These are phyloP conservation scores for Danionella cerebrum DNA, from an alignment of 2,113 vertebrate genomes.

Conservation along the genomic window DNA sequence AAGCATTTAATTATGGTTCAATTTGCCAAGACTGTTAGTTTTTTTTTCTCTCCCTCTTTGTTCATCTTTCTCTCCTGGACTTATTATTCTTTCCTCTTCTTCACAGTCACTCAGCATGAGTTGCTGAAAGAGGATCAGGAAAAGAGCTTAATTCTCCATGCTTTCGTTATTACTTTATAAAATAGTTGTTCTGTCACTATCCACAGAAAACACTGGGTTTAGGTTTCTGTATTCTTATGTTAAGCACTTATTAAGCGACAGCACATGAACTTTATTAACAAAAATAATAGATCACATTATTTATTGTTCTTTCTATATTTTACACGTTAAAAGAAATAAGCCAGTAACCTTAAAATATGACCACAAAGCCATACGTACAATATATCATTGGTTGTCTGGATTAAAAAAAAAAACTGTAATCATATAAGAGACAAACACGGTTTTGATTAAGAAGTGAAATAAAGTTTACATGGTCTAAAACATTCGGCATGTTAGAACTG, in stretches of 20 bases:
- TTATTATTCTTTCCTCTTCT: conserved; percentile 40
- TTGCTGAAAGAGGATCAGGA: conserved; percentile 34
- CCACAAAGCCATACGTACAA: too few relatives aligned
- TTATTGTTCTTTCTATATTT: too few relatives aligned
- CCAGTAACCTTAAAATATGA: too few relatives aligned
- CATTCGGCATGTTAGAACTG: too few relatives aligned
- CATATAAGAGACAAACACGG: too few relatives aligned
- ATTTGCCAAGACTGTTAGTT: conserved; percentile 76
- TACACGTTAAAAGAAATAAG: too few relatives aligned
- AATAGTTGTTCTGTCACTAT: conserved; percentile 23
- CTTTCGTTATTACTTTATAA: conserved; percentile 39
- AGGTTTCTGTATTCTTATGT: background rate
- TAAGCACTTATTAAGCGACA: background rate
- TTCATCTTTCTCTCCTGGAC: conserved; percentile 40
- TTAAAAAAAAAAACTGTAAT: too few relatives aligned
- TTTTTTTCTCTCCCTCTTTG: conserved; percentile 60
- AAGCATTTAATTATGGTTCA: conserved; percentile 91
- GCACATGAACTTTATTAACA: background rate
- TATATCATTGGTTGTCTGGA: too few relatives aligned
- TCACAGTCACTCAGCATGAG: conserved; percentile 32
- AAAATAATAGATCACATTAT: too few relatives aligned
- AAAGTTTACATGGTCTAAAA: too few relatives aligned
- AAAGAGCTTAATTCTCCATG: conserved; percentile 32
- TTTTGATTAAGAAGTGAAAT: too few relatives aligned
- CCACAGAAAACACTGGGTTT: conserved; percentile 1